phyloP scores from a whole-genome alignment of 2,797 vertebrate species.

The Myoxocephalus aenaeus region DNA sequence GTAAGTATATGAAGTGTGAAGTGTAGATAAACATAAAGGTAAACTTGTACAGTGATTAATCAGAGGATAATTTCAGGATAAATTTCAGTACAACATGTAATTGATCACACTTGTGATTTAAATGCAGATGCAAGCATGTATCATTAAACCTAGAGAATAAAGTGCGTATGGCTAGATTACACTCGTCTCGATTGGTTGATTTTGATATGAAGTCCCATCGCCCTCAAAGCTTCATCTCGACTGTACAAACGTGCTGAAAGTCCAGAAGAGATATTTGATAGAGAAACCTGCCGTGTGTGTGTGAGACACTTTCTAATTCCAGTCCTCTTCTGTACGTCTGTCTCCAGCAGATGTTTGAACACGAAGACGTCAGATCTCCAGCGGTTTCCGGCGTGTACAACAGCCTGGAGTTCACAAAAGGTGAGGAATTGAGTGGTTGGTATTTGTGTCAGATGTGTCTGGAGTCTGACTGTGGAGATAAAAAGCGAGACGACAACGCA shows the following conservation, averaged over 20 bases:
- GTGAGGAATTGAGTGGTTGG: background rate
- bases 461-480: background rate
- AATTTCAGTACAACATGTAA: background rate
- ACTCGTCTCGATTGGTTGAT: background rate
- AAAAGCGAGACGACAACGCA: conserved; percentile 19
- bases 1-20: too few relatives aligned
- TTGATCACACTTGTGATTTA: background rate
- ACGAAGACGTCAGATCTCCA: background rate
- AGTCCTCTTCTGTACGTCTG: background rate
- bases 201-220: background rate
- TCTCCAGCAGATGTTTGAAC: background rate
- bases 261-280: too few relatives aligned
- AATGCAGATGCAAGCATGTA: background rate
- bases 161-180: background rate
- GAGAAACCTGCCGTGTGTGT: background rate
- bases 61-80: background rate
- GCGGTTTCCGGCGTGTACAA: background rate
- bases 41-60: too few relatives aligned
- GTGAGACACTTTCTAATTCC: background rate
- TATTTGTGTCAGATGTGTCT: conserved; percentile 18
- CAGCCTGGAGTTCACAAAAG: background rate
- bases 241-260: background rate
- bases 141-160: background rate
- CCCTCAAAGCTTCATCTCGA: background rate
- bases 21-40: too few relatives aligned